Percentiles rank a stretch among this genome's conserved stretches.
These are phyloP conservation scores for Leptoclinus maculatus DNA, from an alignment of 2,797 vertebrate genomes.

Conservation along the genomic window DNA sequence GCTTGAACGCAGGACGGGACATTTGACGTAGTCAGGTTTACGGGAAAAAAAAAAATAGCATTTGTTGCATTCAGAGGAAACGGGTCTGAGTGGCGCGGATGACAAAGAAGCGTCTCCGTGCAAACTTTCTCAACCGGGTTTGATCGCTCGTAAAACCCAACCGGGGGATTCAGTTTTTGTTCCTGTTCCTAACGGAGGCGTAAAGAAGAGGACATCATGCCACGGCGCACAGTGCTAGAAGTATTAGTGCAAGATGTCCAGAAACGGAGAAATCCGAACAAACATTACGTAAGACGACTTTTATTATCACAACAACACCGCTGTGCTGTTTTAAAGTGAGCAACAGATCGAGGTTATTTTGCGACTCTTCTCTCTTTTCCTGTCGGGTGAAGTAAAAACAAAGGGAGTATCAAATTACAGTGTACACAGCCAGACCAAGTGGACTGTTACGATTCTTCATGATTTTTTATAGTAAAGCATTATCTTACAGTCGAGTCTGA, in stretches of 20 bases:
- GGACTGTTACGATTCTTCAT: background rate
- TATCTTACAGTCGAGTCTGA: background rate
- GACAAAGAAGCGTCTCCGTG: slow-evolving; percentile 57
- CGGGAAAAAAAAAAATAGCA: slow-evolving; percentile 16
- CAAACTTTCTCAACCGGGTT: slow-evolving; percentile 70
- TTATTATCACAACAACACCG: background rate
- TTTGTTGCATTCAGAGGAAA: slow-evolving; percentile 32
- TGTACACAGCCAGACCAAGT: slow-evolving; percentile 1
- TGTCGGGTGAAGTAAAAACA: slow-evolving; percentile 70
- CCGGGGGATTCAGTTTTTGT: slow-evolving; percentile 3
- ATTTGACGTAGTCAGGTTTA: slow-evolving; percentile 48
- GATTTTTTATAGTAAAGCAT: background rate
- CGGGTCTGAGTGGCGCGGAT: slow-evolving; percentile 58
- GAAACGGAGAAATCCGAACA: slow-evolving; percentile 87
- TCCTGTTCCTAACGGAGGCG: slow-evolving; percentile 28
- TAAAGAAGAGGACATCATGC: slow-evolving; percentile 78
- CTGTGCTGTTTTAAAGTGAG: slow-evolving; percentile 20
- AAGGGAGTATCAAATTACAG: slow-evolving; percentile 84
- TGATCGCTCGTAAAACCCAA: slow-evolving; percentile 47
- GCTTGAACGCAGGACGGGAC: slow-evolving; percentile 60
- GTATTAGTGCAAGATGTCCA: slow-evolving; percentile 88
- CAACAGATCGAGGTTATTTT: slow-evolving; percentile 8
- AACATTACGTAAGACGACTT: slow-evolving; percentile 84
- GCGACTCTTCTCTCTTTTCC: slow-evolving; percentile 27
- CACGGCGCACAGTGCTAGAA: slow-evolving; percentile 85